These are phyloP conservation scores for Zaprionus vittiger DNA, from an alignment of 1,140 invertebrate genomes.

Conservation along the genomic window DNA sequence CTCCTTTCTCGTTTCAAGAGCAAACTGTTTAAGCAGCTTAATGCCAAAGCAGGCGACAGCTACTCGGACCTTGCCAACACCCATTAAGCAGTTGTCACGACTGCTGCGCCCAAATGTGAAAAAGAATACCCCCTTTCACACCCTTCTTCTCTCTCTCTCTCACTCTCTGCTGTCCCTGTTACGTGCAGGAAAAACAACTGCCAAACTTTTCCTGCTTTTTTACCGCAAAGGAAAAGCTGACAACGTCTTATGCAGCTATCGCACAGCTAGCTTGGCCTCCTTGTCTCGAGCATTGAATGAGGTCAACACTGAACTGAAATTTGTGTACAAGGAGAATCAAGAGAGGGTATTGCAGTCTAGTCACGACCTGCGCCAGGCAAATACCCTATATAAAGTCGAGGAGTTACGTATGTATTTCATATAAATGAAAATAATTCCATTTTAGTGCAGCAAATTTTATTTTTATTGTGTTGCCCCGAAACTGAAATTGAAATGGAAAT, in stretches of 20 bases:
- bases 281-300: not conserved
- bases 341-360: slow-evolving; percentile 3
- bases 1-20: not conserved
- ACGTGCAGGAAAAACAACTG: slow-evolving; percentile 43
- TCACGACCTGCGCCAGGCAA: not conserved
- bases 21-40: slow-evolving; percentile 49
- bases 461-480: not conserved
- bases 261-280: not conserved
- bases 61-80: not conserved
- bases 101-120: slow-evolving; percentile 15
- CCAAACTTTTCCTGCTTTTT: slow-evolving; percentile 26
- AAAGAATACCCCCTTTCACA: not conserved
- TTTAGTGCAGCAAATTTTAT: slow-evolving; percentile 4
- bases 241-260: slow-evolving; percentile 21
- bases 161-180: slow-evolving; percentile 28
- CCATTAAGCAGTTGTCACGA: slow-evolving; percentile 43
- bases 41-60: slow-evolving; percentile 4
- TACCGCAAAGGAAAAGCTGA: slow-evolving; percentile 31
- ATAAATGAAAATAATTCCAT: slow-evolving; percentile 1
- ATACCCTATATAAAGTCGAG: not conserved
- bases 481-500: slow-evolving; percentile 5
- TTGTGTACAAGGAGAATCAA: not conserved
- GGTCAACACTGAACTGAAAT: not conserved
- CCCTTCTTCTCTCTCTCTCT: not conserved
- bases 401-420: not conserved